Percentiles rank a stretch among this genome's conserved stretches.
These are phyloP conservation scores for Glaucidium brasilianum DNA, from an alignment of 2,113 vertebrate genomes.

Conservation along the genomic window DNA sequence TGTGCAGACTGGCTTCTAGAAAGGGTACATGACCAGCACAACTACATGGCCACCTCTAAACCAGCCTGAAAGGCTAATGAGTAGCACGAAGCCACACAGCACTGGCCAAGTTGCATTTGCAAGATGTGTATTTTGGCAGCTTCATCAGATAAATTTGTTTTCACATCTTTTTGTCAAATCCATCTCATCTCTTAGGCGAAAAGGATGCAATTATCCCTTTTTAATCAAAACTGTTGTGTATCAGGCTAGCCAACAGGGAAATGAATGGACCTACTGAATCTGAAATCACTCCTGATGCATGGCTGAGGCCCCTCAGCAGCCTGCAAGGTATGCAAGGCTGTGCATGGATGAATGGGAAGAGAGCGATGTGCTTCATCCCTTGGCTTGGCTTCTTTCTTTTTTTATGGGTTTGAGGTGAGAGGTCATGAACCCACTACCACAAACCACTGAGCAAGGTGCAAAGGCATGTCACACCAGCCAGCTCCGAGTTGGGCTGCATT, in stretches of 20 bases:
- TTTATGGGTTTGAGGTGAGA: neutral
- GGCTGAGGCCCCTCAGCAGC: neutral
- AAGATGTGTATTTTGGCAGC: neutral
- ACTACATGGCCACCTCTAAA: neutral
- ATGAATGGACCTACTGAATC: neutral
- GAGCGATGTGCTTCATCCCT: neutral
- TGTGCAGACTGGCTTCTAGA: neutral
- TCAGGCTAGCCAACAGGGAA: neutral
- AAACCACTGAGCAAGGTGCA: neutral
- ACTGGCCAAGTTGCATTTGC: neutral
- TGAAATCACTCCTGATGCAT: neutral
- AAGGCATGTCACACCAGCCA: accelerated
- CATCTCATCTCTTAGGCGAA: neutral
- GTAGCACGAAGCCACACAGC: neutral
- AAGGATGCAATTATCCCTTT: neutral
- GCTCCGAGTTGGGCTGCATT: neutral
- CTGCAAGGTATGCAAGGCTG: accelerated
- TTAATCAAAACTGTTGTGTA: neutral
- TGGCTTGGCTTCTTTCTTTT: neutral
- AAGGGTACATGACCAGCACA: neutral
- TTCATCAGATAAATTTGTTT: neutral
- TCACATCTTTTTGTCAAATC: neutral
- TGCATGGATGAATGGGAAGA: neutral
- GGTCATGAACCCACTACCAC: neutral
- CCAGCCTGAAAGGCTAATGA: neutral